Evolutionary conservation across 92 coral and sea anemone species (phyloP), one percentile per base, ranked within the genome.

Genomic region (Isaurus tuberculatus): DNA sequence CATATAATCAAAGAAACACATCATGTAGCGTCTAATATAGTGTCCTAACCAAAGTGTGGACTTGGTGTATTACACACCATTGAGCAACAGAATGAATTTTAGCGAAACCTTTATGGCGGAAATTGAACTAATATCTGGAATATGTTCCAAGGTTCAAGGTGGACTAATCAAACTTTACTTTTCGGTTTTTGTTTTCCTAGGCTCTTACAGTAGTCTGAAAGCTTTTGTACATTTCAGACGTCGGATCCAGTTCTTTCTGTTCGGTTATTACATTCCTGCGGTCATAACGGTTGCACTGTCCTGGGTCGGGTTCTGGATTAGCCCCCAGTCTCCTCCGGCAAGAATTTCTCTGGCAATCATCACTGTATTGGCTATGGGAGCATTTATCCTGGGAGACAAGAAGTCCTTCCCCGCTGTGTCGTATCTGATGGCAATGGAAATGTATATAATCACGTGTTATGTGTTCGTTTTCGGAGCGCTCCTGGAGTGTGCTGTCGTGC

Each of bases 261-360:
- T 91, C 15, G 84, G 94, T 40, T 93, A 90, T 88, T 91, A 93
- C 86, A 57, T 91, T 14, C 97, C 97, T 22, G 91, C 94, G 0
- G 74, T 89, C 82, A 86, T 93, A 30, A 91, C 90, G 79, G 97
- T 93, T 14, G 87, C 68, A 40, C 83, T 93, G 75, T 91, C 94
- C 61, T 93, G 97, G 97, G 94, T 93, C 51, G 87, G 92, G 44
- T 93, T 93, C 85, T 93, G 84, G 84, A 93, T 93, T 88, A 91
- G 90, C 84, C 86, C 87, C 66, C 82, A 86, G 70, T 86, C 97
- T 75, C 89, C 94, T 13, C 97, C 97, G 1, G 94, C 97, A 28
- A 92, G 97, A 31, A 73, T 92, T 28, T 92, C 97, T 9, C 90
- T 93, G 81, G 94, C 89, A 6, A 91, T 91, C 80, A 93, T 93